Evolutionary conservation across 2,888 invertebrate species (phyloP).

Genomic region (Nemotelus pantherinus): DNA sequence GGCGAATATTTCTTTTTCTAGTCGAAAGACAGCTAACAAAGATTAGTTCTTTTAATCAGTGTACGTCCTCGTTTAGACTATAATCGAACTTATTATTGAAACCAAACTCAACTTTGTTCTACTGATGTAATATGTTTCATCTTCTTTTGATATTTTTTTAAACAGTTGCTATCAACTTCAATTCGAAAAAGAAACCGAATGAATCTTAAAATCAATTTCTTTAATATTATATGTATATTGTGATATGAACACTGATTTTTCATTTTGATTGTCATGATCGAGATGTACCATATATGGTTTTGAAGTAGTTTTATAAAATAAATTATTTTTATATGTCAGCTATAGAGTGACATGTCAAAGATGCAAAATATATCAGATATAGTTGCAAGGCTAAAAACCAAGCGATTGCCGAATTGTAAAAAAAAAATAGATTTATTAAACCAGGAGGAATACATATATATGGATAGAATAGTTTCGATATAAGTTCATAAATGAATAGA

Average conservation of each 20-base stretch:
- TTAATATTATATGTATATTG: too few species aligned
- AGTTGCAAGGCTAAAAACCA: not conserved
- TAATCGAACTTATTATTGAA: too few species aligned
- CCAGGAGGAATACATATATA: not conserved
- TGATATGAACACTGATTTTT: too few species aligned
- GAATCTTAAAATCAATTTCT: too few species aligned
- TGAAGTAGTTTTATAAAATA: conserved; percentile 3
- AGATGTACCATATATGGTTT: not conserved
- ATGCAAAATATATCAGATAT: not conserved
- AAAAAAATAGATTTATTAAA: conserved; percentile 6
- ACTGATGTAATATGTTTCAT: too few species aligned
- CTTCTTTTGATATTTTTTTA: too few species aligned
- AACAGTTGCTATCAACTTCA: too few species aligned
- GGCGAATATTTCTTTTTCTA: conserved; percentile 40
- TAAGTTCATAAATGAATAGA: conserved; percentile 8
- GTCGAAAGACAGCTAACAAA: conserved; percentile 44
- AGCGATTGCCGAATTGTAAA: not conserved
- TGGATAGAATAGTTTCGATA: not conserved
- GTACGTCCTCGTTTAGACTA: conserved; percentile 13
- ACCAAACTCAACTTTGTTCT: too few species aligned
- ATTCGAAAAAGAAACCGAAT: too few species aligned
- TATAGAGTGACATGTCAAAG: not conserved
- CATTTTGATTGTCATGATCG: too few species aligned
- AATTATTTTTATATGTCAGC: conserved; percentile 19
- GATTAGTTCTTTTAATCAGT: conserved; percentile 25